A percentile compares a stretch with the other conserved stretches of the same genome.
Conservation (phyloP, 2,797 vertebrate species). For the Ceryle rudis region DNA sequence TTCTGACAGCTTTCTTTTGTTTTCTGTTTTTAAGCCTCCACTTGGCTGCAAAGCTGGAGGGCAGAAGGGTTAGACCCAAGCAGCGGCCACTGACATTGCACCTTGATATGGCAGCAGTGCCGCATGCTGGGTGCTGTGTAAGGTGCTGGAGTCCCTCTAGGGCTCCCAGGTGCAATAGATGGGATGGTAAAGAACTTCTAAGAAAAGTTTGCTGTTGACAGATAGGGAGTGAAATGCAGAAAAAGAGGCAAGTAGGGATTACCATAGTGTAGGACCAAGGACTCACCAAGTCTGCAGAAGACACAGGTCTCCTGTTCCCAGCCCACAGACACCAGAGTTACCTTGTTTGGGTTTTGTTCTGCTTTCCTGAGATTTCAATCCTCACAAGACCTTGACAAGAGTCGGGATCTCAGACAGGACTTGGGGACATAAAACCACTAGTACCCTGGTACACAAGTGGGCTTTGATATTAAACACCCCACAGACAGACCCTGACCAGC, state of each 20-base stretch:
- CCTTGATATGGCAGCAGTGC: rapidly evolving
- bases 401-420: rapidly evolving
- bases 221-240: neutral
- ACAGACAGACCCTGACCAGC: neutral
- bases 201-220: neutral
- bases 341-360: neutral
- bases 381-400: neutral
- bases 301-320: neutral
- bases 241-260: neutral
- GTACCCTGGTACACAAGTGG: neutral
- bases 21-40: neutral
- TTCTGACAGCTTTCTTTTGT: neutral
- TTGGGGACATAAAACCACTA: neutral
- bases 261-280: rapidly evolving
- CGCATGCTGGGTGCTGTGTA: rapidly evolving
- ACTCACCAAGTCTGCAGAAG: neutral
- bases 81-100: neutral
- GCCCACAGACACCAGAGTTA: neutral
- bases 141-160: neutral
- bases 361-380: neutral
- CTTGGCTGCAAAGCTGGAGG: neutral
- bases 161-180: neutral
- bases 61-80: neutral
- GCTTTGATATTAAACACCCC: neutral
- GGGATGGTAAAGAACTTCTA: neutral